Base-by-base conservation (phyloP, 2,113 vertebrate species). In the Pollimyrus isidori region DNA sequence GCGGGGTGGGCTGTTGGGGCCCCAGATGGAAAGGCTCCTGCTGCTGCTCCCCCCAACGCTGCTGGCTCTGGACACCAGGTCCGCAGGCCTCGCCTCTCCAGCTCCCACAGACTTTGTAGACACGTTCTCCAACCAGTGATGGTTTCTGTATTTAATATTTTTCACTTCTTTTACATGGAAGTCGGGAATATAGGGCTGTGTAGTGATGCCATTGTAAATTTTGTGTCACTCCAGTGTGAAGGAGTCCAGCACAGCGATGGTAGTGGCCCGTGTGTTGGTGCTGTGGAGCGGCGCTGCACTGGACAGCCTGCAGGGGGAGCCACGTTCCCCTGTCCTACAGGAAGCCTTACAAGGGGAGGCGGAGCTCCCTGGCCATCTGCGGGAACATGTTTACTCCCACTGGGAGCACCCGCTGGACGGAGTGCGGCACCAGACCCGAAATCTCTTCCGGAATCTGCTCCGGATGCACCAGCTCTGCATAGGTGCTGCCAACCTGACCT, bases 371-470 rank as follows among this genome's bases (percentile, higher is more conserved):
- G 92, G 53, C 4, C 95, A 90, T 89, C 94, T 99, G 80, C 94
- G 98, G 91, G 97, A 97, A 87, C 98, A 99, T 62, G 93, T 99
- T 89, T 98, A 98, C 90, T 95, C 97, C 9, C 97, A 99, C 93
- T 99, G 98, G 98, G 98, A 99, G 73, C 98, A 99, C 91, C 98
- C 98, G 0, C 87, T 99, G 50, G 98, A 99, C 87, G 97, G 97
- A 19, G 95, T 99, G 49, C 97, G 97, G 80, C 97, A 99, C 93
- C 98, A 99, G 92, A 97, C 96, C 30, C 97, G 97, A 91, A 21
- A 95, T 53, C 96, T 99, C 89, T 99, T 99, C 94, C 96, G 91
- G 90, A 98, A 98, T 93, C 94, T 97, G 45, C 97, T 99, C 53
- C 94, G 94, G 15, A 95, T 98, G 17, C 98, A 99, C 89, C 95